phyloP scores from a whole-genome alignment of 2,888 invertebrate species.

The Synanthedon andrenaeformis region DNA sequence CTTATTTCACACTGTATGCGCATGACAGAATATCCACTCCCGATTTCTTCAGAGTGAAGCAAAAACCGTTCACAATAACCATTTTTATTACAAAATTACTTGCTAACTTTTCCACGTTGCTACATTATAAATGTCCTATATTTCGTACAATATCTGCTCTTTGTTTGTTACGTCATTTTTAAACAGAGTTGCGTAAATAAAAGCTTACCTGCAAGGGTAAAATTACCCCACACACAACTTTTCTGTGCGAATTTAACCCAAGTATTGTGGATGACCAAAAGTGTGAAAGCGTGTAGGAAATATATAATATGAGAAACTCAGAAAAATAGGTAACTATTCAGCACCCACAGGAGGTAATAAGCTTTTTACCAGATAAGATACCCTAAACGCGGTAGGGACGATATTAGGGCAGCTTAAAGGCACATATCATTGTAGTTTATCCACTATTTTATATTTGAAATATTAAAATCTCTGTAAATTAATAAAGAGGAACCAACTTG shows the following conservation, averaged over 20 bases:
- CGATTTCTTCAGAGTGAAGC: slow-evolving; percentile 41
- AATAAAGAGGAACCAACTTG: too few species aligned
- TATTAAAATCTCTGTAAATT: too few species aligned
- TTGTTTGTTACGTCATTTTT: too few species aligned
- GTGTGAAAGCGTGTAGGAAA: slow-evolving; percentile 57
- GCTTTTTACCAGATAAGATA: slow-evolving; percentile 29
- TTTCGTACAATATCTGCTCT: too few species aligned
- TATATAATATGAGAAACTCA: slow-evolving; percentile 22
- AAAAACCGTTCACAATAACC: slow-evolving; percentile 22
- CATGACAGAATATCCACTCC: slow-evolving; percentile 41
- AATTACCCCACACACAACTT: slow-evolving; percentile 16
- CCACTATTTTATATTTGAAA: too few species aligned
- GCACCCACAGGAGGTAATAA: slow-evolving; percentile 37
- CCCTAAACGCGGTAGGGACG: slow-evolving; percentile 24
- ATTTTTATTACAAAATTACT: slow-evolving; percentile 24
- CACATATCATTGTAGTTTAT: too few species aligned
- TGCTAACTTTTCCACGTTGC: slow-evolving; percentile 9
- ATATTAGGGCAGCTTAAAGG: slow-evolving; percentile 31
- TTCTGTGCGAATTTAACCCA: slow-evolving; percentile 24
- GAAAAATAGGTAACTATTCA: slow-evolving; percentile 35
- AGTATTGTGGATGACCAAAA: slow-evolving; percentile 33
- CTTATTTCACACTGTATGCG: slow-evolving; percentile 62
- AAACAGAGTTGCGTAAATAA: too few species aligned
- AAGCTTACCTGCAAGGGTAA: too few species aligned
- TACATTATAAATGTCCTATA: neutral